These are phyloP conservation scores for Poecile atricapillus DNA, from an alignment of 2,113 vertebrate species.

Conservation along the genomic window DNA sequence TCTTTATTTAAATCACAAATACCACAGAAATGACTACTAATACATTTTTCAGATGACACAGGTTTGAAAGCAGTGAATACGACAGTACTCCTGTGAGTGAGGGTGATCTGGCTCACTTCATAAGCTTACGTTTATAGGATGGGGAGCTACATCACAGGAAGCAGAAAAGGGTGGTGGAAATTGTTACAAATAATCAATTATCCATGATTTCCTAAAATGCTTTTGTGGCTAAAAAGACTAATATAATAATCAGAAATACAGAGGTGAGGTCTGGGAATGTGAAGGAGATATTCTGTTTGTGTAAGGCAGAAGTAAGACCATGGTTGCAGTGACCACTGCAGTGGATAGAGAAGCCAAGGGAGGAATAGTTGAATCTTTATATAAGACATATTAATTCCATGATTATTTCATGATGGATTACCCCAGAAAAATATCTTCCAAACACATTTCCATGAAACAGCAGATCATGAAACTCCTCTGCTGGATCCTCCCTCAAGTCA, in stretches of 20 bases:
- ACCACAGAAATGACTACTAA: not conserved
- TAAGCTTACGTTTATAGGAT: not conserved
- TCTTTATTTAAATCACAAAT: not conserved
- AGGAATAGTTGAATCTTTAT: not conserved
- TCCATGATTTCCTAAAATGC: not conserved
- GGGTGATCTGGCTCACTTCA: not conserved
- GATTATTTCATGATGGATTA: constrained; percentile 54
- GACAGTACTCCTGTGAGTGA: not conserved
- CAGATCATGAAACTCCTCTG: constrained; percentile 44
- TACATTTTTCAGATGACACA: not conserved
- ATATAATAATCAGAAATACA: not conserved
- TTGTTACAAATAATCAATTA: not conserved
- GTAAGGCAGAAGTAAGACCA: not conserved
- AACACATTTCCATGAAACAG: constrained; percentile 39
- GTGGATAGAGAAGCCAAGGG: not conserved
- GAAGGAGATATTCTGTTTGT: not conserved
- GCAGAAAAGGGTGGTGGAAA: not conserved
- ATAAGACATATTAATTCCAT: not conserved
- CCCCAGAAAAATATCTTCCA: constrained; percentile 41
- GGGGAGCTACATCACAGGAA: not conserved
- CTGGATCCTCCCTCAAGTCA: constrained; percentile 53
- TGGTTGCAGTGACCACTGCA: not conserved
- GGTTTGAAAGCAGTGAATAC: not conserved
- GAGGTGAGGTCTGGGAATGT: not conserved
- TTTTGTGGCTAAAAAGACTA: not conserved